phyloP scores from a whole-genome alignment of 2,888 invertebrate genomes.

The Baccha elongata region DNA sequence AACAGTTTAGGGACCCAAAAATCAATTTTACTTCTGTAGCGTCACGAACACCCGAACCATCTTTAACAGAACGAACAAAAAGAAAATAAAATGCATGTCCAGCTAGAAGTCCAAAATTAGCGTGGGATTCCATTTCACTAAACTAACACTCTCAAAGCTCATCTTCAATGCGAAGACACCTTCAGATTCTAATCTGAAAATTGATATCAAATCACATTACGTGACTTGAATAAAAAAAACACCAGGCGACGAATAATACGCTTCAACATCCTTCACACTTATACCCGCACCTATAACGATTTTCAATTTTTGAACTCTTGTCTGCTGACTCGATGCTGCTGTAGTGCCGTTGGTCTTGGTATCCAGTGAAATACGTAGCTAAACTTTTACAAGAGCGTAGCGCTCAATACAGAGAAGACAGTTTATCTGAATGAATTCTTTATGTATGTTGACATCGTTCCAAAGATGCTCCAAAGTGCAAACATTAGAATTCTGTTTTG shows the following conservation, averaged over 20 bases:
- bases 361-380: constrained; percentile 35
- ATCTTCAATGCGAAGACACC: constrained; percentile 30
- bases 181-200: constrained; percentile 75
- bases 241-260: neutral
- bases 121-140: constrained; percentile 57
- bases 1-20: neutral
- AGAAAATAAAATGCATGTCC: constrained; percentile 39
- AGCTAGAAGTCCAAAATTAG: constrained; percentile 64
- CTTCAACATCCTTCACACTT: neutral
- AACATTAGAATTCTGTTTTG: constrained; percentile 51
- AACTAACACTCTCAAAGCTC: constrained; percentile 39
- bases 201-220: constrained; percentile 81
- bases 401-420: constrained; percentile 22
- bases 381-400: constrained; percentile 15
- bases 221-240: constrained; percentile 76
- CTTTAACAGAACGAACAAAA: constrained; percentile 2
- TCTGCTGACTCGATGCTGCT: neutral
- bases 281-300: constrained; percentile 15
- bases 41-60: constrained; percentile 26
- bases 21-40: too few species aligned
- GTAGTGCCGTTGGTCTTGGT: constrained; percentile 20
- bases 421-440: constrained; percentile 66
- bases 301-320: constrained; percentile 44
- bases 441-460: constrained; percentile 62
- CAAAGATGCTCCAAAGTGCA: constrained; percentile 15